phyloP scores from a whole-genome alignment of 2,797 vertebrate genomes.

The Leptoclinus maculatus region DNA sequence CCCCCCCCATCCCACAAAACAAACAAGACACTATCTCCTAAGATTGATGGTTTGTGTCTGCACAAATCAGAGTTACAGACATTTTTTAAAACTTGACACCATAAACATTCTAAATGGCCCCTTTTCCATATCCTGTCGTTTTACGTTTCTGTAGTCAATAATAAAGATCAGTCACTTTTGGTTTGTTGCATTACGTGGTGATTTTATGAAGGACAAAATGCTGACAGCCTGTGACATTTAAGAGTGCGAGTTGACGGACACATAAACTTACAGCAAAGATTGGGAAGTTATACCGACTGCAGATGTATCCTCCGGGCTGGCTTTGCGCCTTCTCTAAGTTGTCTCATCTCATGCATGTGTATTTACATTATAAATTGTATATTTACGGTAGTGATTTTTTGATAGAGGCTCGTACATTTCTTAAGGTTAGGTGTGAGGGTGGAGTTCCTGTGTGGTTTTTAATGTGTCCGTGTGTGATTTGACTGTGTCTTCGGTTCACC shows the following conservation, averaged over 20 bases:
- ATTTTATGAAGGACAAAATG: too few relatives aligned
- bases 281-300: neutral
- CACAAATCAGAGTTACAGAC: too few relatives aligned
- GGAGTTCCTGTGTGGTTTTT: neutral
- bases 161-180: too few relatives aligned
- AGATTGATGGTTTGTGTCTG: too few relatives aligned
- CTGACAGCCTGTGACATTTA: too few relatives aligned
- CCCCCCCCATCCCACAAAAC: neutral
- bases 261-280: neutral
- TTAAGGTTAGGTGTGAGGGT: neutral
- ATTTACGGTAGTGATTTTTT: neutral
- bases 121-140: too few relatives aligned
- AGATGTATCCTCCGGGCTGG: neutral
- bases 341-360: slow-evolving; percentile 1
- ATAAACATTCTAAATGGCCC: too few relatives aligned
- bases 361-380: neutral
- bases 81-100: too few relatives aligned
- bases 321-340: slow-evolving; percentile 27
- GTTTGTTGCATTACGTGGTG: too few relatives aligned
- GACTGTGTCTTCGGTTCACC: slow-evolving; percentile 75
- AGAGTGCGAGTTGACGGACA: neutral
- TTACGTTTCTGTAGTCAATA: too few relatives aligned
- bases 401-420: neutral
- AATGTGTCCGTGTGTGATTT: neutral
- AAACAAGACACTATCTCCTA: neutral